phyloP scores from a whole-genome alignment of 2,888 invertebrate genomes.

The Furcula furcula region DNA sequence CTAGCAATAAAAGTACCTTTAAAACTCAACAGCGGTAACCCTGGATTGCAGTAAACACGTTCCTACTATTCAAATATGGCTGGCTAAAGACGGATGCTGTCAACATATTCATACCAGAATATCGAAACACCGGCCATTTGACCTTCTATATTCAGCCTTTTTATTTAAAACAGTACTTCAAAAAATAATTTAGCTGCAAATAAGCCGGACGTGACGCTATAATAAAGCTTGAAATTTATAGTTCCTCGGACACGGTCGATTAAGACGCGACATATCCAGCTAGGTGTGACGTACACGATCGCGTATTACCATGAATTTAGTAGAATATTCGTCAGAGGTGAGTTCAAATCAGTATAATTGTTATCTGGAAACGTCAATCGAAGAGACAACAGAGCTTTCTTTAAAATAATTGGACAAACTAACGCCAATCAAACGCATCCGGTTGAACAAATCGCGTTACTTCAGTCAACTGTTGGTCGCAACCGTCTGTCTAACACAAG shows the following conservation, averaged over 20 bases:
- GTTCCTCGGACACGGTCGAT: slow-evolving; percentile 21
- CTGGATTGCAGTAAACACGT: slow-evolving; percentile 44
- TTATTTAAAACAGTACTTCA: slow-evolving; percentile 19
- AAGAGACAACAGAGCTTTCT: slow-evolving; percentile 34
- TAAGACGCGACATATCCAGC: slow-evolving; percentile 15
- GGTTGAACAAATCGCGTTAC: slow-evolving; percentile 55
- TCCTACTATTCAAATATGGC: slow-evolving; percentile 56
- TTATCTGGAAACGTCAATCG: slow-evolving; percentile 25
- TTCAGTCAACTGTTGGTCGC: slow-evolving; percentile 39
- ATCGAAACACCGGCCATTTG: slow-evolving; percentile 35
- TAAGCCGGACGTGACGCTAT: slow-evolving; percentile 12
- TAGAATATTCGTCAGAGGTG: slow-evolving; percentile 21
- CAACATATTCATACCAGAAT: slow-evolving; percentile 55
- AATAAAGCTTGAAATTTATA: slow-evolving; percentile 26
- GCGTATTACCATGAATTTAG: slow-evolving; percentile 20
- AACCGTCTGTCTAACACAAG: slow-evolving; percentile 69
- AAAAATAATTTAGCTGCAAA: slow-evolving; percentile 18
- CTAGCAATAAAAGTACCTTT: slow-evolving; percentile 18
- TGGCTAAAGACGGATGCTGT: slow-evolving; percentile 45
- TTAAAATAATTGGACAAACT: slow-evolving; percentile 59
- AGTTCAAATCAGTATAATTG: slow-evolving; percentile 11
- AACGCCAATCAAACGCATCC: slow-evolving; percentile 73
- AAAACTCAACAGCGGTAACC: slow-evolving; percentile 40
- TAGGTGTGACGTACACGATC: slow-evolving; percentile 24
- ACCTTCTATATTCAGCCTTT: slow-evolving; percentile 20